Percentiles rank a stretch among this genome's conserved stretches.
Conservation (phyloP, 2,113 vertebrate genomes). For the Acanthochromis polyacanthus region DNA sequence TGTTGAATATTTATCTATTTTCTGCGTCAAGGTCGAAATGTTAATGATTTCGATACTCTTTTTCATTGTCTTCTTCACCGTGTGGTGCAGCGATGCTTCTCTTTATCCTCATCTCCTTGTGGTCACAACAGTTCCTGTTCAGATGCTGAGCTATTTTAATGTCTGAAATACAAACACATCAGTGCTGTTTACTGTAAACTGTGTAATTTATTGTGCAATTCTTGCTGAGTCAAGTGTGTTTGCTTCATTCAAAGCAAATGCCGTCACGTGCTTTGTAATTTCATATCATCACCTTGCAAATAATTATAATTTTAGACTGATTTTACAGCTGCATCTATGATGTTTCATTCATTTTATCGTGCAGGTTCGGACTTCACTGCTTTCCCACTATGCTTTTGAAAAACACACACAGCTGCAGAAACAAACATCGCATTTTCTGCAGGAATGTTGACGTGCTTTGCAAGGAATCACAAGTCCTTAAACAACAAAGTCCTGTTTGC, state of each 20-base stretch:
- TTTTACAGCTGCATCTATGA: neutral
- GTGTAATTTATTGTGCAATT: neutral
- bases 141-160: constrained; percentile 1
- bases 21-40: no score
- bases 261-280: neutral
- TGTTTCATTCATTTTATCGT: neutral
- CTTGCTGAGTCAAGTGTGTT: neutral
- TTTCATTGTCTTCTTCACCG: no score
- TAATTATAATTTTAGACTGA: neutral
- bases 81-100: neutral
- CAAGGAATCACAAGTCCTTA: constrained; percentile 44
- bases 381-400: constrained; percentile 31
- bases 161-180: constrained; percentile 35
- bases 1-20: no score
- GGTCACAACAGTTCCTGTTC: neutral
- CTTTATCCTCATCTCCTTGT: neutral
- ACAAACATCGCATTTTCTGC: constrained; percentile 41
- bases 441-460: constrained; percentile 55
- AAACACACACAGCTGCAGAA: constrained; percentile 33
- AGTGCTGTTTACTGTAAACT: constrained; percentile 36
- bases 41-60: no score
- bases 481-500: constrained; percentile 58
- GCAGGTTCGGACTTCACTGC: neutral
- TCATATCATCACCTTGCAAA: neutral
- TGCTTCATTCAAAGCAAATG: neutral